Evolutionary conservation across 1,140 invertebrate genomes (phyloP), one percentile per base, ranked within the genome.

Genomic region (Euura lappo): DNA sequence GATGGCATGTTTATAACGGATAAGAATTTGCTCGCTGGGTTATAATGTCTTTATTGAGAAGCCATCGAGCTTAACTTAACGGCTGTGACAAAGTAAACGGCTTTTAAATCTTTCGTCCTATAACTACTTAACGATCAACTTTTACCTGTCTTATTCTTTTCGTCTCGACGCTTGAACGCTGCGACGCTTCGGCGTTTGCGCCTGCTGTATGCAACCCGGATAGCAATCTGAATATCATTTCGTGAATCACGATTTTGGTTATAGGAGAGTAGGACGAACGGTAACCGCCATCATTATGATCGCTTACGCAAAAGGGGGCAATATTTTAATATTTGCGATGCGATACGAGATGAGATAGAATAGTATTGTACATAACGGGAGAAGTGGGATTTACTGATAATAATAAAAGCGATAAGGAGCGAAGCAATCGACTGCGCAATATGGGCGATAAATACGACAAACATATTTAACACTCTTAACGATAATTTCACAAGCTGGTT

Each of bases 1-100:
- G 28, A 44, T 68, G 66, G 66, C 66, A 42, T 68, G 13, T 72
- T 81, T 84, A 84, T 78, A 83, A 79, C 79, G 79, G 82, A 84
- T 82, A 82, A 83, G 81, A 81, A 83, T 84, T 83, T 80, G 79
- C 82, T 80, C 74, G 72, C 77, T 81, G 80, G 51, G 28, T 60
- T 60, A 82, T 84, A 85, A 85, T 86, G 84, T 84, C 83, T 85
- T 84, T 85, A 86, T 87, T 84, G 84, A 79, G 80, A 84, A 81
- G 78, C 72, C 76, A 81, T 77, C 78, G 79, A 74, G 72, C 78
- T 78, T 28, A 28, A 78, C 76, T 77, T 76, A 60, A 60, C 51
- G 51, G 51, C 51, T 60, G 13, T n/a, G 51, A 3, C 51, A 60
- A 60, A n/a, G 8, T 60, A 60, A 60, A 60, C 51, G 51, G 13